phyloP scores from a whole-genome alignment of 2,113 vertebrate genomes.

The Archocentrus centrarchus region DNA sequence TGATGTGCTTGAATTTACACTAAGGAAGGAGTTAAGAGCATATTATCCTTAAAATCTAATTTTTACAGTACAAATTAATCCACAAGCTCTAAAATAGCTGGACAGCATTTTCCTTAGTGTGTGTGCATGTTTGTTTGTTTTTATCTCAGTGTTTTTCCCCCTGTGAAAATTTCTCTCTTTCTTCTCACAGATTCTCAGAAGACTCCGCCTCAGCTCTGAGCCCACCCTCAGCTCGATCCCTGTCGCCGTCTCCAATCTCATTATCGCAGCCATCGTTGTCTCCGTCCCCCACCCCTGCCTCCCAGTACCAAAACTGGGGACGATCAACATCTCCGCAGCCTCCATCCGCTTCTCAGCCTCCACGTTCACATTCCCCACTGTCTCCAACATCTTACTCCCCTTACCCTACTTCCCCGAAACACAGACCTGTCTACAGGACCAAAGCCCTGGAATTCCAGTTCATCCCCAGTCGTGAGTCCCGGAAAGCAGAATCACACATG shows the following conservation, averaged over 20 bases:
- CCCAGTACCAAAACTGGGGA: slow-evolving; percentile 82
- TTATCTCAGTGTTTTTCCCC: neutral
- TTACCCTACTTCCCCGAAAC: slow-evolving; percentile 84
- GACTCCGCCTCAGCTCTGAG: slow-evolving; percentile 86
- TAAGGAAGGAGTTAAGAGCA: neutral
- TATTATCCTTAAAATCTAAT: neutral
- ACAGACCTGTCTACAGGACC: slow-evolving; percentile 81
- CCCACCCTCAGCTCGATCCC: slow-evolving; percentile 83
- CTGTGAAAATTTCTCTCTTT: slow-evolving; percentile 18
- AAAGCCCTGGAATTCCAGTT: slow-evolving; percentile 85
- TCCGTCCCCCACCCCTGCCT: slow-evolving; percentile 72
- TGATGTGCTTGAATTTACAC: slow-evolving; percentile 23
- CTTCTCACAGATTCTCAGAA: slow-evolving; percentile 84
- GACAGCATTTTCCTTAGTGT: neutral
- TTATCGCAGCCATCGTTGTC: slow-evolving; percentile 83
- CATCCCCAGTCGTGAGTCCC: slow-evolving; percentile 82
- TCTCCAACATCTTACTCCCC: slow-evolving; percentile 86
- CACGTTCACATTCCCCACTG: slow-evolving; percentile 83
- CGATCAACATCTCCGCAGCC: slow-evolving; percentile 85
- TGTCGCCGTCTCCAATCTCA: slow-evolving; percentile 80
- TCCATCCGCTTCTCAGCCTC: slow-evolving; percentile 76
- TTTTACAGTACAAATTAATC: neutral
- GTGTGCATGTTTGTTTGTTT: slow-evolving; percentile 36
- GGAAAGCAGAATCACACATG: slow-evolving; percentile 80
- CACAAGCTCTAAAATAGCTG: neutral